A percentile compares a stretch with the other conserved stretches of the same genome.
Conservation (phyloP, 2,797 vertebrate species). For the Liparis tanakae region DNA sequence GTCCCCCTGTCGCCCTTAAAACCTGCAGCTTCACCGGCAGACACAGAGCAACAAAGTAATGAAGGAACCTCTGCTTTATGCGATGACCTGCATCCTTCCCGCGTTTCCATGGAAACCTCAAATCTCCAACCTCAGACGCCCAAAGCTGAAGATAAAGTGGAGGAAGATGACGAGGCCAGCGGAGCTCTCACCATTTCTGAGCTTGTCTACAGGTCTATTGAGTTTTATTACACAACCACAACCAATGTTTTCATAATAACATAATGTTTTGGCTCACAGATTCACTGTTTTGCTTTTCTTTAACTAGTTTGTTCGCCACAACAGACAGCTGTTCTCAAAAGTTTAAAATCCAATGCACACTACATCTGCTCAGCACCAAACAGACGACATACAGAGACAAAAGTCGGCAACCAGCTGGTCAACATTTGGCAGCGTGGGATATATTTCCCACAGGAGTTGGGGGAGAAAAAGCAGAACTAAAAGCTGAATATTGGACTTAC, state of each 20-base stretch:
- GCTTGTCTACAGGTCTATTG: slow-evolving; percentile 85
- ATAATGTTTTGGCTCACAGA: background rate
- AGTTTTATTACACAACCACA: background rate
- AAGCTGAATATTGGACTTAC: too few relatives aligned
- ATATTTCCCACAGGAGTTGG: background rate
- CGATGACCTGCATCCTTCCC: slow-evolving; percentile 65
- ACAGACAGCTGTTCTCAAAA: background rate
- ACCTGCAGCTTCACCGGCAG: slow-evolving; percentile 61
- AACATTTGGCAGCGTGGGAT: slow-evolving; percentile 3
- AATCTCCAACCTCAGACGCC: slow-evolving; percentile 70
- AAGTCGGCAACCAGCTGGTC: background rate
- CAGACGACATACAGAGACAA: background rate
- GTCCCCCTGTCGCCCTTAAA: slow-evolving; percentile 78
- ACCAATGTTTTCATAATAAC: background rate
- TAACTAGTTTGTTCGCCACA: too few relatives aligned
- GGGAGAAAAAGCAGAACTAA: too few relatives aligned
- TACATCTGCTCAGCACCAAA: background rate
- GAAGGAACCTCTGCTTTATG: slow-evolving; percentile 48
- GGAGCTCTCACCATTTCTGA: slow-evolving; percentile 91
- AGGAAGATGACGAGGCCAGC: slow-evolving; percentile 69
- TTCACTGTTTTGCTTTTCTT: background rate
- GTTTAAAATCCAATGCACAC: background rate
- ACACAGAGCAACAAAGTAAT: slow-evolving; percentile 64
- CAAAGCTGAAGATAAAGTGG: slow-evolving; percentile 71
- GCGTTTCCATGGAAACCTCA: slow-evolving; percentile 70